phyloP scores from a whole-genome alignment of 2,888 invertebrate genomes.

The Leucophenga maculata region DNA sequence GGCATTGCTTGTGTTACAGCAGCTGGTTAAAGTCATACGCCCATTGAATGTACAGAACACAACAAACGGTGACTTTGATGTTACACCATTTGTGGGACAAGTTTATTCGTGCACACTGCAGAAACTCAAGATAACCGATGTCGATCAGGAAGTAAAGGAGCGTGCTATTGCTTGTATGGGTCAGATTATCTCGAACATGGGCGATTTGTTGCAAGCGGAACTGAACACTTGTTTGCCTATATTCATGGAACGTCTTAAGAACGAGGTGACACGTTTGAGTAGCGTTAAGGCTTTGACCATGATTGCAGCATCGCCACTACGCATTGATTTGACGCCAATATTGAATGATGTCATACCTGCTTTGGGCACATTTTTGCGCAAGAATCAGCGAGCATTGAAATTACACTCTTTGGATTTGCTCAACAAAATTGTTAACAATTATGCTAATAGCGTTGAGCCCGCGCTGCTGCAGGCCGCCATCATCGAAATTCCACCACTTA shows the following conservation, averaged over 20 bases:
- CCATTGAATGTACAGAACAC: slow-evolving; percentile 74
- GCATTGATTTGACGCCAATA: slow-evolving; percentile 87
- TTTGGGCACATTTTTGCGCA: slow-evolving; percentile 92
- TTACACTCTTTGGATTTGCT: slow-evolving; percentile 90
- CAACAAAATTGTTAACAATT: slow-evolving; percentile 92
- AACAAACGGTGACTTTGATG: slow-evolving; percentile 77
- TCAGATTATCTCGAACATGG: slow-evolving; percentile 92
- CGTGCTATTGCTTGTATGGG: slow-evolving; percentile 97
- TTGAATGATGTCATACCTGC: slow-evolving; percentile 91
- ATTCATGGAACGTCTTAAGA: slow-evolving; percentile 93
- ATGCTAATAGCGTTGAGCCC: slow-evolving; percentile 78
- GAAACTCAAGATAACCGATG: slow-evolving; percentile 93
- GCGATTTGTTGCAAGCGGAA: slow-evolving; percentile 86
- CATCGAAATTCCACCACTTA: slow-evolving; percentile 89
- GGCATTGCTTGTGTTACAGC: slow-evolving; percentile 92
- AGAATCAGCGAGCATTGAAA: slow-evolving; percentile 96
- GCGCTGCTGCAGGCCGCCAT: slow-evolving; percentile 83
- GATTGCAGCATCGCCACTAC: slow-evolving; percentile 91
- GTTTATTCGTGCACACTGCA: slow-evolving; percentile 89
- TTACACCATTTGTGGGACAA: slow-evolving; percentile 83
- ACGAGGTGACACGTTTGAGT: slow-evolving; percentile 97
- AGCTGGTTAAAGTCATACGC: slow-evolving; percentile 93
- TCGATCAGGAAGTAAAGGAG: slow-evolving; percentile 99
- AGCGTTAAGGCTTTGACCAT: slow-evolving; percentile 96
- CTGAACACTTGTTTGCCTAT: slow-evolving; percentile 91